Percentiles rank a stretch among this genome's conserved stretches.
These are phyloP conservation scores for Thermophis baileyi DNA, from an alignment of 2,113 vertebrate genomes.

Conservation along the genomic window DNA sequence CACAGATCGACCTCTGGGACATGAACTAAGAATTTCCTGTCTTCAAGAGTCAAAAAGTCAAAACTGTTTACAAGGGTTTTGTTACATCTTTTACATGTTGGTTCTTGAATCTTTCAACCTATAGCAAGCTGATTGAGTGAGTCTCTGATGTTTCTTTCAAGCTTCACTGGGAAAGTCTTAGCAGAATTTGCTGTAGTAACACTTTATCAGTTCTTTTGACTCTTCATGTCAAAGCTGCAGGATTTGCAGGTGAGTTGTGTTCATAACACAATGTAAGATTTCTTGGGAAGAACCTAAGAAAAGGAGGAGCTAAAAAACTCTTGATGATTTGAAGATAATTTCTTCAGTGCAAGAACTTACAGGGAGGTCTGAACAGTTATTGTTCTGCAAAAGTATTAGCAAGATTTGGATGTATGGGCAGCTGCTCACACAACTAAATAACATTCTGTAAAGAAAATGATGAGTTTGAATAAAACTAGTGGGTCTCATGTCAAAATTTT, in stretches of 20 bases:
- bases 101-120: not conserved
- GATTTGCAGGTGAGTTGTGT: not conserved
- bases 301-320: not conserved
- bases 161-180: not conserved
- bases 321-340: not conserved
- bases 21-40: not conserved
- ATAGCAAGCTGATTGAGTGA: not conserved
- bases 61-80: not conserved
- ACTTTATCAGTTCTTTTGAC: not conserved
- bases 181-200: not conserved
- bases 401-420: not conserved
- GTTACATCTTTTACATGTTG: not conserved
- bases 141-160: not conserved
- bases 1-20: not conserved
- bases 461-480: not conserved
- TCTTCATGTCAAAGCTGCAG: not conserved
- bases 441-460: not conserved
- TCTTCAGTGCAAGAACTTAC: not conserved
- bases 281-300: not conserved
- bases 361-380: not conserved
- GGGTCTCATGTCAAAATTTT: not conserved
- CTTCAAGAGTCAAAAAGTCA: not conserved
- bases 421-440: not conserved
- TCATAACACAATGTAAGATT: not conserved
- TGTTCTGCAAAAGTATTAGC: not conserved